phyloP scores from a whole-genome alignment of 2,888 invertebrate species.

The Hypercompe scribonia region DNA sequence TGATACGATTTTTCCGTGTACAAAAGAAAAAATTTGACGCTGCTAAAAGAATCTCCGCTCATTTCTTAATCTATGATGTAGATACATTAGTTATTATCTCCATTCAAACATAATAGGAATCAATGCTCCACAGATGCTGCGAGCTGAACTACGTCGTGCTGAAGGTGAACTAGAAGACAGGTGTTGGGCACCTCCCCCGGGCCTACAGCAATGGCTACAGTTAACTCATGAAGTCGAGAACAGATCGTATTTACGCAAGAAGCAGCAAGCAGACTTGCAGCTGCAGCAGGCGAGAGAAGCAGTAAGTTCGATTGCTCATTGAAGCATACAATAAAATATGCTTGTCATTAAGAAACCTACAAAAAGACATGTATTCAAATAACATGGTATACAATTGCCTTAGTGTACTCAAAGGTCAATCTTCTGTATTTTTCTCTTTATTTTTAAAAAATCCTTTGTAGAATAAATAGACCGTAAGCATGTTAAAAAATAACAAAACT shows the following conservation, averaged over 20 bases:
- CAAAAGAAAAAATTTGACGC: no score
- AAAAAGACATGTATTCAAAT: no score
- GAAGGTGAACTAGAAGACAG: conserved; percentile 96
- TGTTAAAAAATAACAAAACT: no score
- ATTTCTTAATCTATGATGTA: neutral
- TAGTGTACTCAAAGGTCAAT: no score
- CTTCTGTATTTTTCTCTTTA: no score
- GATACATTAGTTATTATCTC: neutral
- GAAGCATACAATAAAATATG: neutral
- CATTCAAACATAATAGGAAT: no score
- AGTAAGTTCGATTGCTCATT: conserved; percentile 82
- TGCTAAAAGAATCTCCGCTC: no score
- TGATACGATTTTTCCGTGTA: neutral
- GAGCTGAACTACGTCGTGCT: conserved; percentile 93
- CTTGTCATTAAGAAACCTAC: neutral
- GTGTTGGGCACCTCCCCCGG: conserved; percentile 95
- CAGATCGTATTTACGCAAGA: conserved; percentile 94
- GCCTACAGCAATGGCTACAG: conserved; percentile 97
- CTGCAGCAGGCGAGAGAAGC: conserved; percentile 95
- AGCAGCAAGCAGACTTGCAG: conserved; percentile 93
- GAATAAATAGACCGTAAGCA: no score
- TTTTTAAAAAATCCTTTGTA: no score
- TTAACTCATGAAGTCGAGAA: conserved; percentile 98
- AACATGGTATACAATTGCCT: no score
- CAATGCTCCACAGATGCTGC: conserved; percentile 87